Base-by-base conservation (phyloP, 2,888 invertebrate species). In the Deilephila elpenor region DNA sequence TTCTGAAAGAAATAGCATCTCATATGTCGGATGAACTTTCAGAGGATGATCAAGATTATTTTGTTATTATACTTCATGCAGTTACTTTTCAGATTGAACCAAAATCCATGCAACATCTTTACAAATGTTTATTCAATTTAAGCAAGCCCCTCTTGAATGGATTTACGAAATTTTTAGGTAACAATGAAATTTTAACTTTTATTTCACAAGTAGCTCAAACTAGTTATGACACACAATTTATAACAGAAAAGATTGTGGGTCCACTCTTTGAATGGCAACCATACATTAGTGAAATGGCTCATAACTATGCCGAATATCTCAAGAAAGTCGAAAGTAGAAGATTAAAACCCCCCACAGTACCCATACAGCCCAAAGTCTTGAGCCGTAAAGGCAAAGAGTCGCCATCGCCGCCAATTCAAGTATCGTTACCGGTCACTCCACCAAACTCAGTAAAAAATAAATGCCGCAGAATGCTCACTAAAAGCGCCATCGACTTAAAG, bases 211-310 rank as follows among this genome's bases (percentile, higher is more conserved):
- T 92, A 75, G 95, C 94, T 51, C 92, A 94, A 79, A 78, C 83
- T 61, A 82, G 88, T 78, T 96, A 95, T 79, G 96, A 95, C 74
- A 92, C 92, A 61, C 89, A 86, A 51, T 96, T 92, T 78, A 90
- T 95, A 32, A 88, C 95, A 5, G 89, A 95, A 59, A 92, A 93
- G 76, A 93, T 96, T 70, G 88, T 95, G 32, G 82, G 85, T 60
- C 95, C 95, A 1, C 84, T 96, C 44, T 87, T 95, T 79, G 83
- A 85, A 59, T 94, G 93, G 94, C 93, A 93, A 77, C 93, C 94
- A 8, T 91, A 88, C 74, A 90, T 94, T 34, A 88, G 89, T 79
- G 91, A 93, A 85, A 92, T 94, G 91, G 88, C 82, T 32, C 87
- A 91, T 74, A 90, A 73, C 71, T 94, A 91, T 79, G 85, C 86